Percentiles rank a stretch among this genome's conserved stretches.
phyloP scores from a whole-genome alignment of 1,140 invertebrate genomes.

The Armadillidium nasatum region DNA sequence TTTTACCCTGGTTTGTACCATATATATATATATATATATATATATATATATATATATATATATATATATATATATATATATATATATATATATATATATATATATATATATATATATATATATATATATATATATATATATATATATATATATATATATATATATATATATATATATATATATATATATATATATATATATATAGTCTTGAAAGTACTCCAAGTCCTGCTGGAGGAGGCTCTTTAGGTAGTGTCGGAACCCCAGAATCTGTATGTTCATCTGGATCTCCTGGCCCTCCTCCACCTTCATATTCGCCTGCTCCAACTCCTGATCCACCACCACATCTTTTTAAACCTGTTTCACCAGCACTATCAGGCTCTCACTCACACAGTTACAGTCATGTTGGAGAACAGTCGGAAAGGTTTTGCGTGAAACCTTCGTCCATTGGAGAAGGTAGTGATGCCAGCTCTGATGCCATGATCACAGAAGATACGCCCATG shows the following conservation, averaged over 20 bases:
- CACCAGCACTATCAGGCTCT: conserved; percentile 27
- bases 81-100: too few relatives aligned
- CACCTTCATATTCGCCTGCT: conserved; percentile 34
- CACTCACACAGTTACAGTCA: conserved; percentile 22
- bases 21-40: too few relatives aligned
- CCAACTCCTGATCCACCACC: conserved; percentile 34
- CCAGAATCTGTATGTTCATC: conserved; percentile 38
- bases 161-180: too few relatives aligned
- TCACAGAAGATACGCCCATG: conserved; percentile 32
- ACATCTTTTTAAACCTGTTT: conserved; percentile 35
- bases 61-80: too few relatives aligned
- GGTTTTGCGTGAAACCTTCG: conserved; percentile 23
- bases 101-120: too few relatives aligned
- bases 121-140: too few relatives aligned
- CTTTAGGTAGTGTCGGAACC: conserved; percentile 35
- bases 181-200: too few relatives aligned
- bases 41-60: too few relatives aligned
- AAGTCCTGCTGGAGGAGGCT: conserved; percentile 37
- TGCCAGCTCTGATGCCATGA: conserved; percentile 34
- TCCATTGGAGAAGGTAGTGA: conserved; percentile 28
- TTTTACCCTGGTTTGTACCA: too few relatives aligned
- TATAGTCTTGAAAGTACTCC: conserved; percentile 36
- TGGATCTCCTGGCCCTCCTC: conserved; percentile 31
- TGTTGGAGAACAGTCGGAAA: conserved; percentile 24
- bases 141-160: too few relatives aligned